Conservation (phyloP, 2,797 vertebrate species). For the Tangara arthus region DNA sequence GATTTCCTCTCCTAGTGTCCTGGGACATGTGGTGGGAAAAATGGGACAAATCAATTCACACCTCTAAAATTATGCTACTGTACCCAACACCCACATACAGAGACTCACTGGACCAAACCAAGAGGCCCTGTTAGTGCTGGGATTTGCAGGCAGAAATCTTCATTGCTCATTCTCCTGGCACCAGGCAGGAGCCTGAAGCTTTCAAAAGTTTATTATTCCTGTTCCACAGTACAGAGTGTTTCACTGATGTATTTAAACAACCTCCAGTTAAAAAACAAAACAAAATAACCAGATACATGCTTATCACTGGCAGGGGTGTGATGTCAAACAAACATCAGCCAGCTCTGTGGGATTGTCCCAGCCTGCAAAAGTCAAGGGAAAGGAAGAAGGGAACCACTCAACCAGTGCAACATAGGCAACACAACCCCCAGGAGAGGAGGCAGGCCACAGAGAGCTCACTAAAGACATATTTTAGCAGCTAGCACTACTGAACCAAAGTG, state of each 20-base stretch:
- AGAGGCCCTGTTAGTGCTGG: neutral
- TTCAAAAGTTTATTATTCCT: slow-evolving; percentile 21
- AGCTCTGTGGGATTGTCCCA: neutral
- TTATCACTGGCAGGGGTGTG: neutral
- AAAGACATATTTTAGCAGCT: neutral
- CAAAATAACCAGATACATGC: neutral
- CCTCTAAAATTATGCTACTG: neutral
- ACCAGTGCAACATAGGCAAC: neutral
- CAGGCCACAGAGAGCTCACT: neutral
- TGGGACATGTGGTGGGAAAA: neutral
- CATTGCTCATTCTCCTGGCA: neutral
- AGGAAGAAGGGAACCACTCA: neutral
- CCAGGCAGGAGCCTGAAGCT: neutral
- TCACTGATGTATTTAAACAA: neutral
- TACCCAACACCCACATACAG: neutral
- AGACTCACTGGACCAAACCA: neutral
- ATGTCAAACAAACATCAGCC: neutral
- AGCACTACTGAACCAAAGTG: neutral
- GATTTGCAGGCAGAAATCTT: neutral
- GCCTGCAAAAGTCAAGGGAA: neutral
- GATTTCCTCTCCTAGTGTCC: neutral
- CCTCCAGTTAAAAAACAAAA: neutral
- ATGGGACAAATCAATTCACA: neutral
- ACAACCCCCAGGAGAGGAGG: neutral
- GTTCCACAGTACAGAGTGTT: neutral